Conservation (phyloP, 2,797 vertebrate genomes). For the Telmatherina bonti region DNA sequence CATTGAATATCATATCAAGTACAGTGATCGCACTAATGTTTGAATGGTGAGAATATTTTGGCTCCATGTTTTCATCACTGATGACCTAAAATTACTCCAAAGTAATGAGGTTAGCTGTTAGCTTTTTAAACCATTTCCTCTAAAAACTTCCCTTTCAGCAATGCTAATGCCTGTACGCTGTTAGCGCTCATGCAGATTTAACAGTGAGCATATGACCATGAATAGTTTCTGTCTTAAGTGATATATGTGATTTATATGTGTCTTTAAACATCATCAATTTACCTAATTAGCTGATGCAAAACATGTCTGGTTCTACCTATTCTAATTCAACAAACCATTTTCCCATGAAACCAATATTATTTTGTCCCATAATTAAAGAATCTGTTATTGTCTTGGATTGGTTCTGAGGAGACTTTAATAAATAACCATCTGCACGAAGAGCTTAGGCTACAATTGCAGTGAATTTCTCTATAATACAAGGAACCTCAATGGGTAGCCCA, state of each 20-base stretch:
- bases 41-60: slow-evolving; percentile 7
- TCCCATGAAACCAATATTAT: neutral
- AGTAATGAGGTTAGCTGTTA: slow-evolving; percentile 7
- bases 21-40: slow-evolving; percentile 40
- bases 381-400: neutral
- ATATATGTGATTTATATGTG: neutral
- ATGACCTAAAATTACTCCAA: slow-evolving; percentile 18
- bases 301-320: no score
- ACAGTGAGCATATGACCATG: no score
- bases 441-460: neutral
- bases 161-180: no score
- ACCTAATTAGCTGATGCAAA: neutral
- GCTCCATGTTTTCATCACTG: slow-evolving; percentile 8
- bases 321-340: no score
- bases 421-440: neutral
- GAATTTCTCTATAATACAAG: no score
- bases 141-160: no score
- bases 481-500: no score
- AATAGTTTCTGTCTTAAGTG: neutral
- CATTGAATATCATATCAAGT: slow-evolving; percentile 35
- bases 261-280: neutral
- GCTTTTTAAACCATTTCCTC: slow-evolving; percentile 1
- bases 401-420: neutral
- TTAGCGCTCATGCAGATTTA: no score
- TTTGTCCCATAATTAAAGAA: neutral